A percentile compares a stretch with the other conserved stretches of the same genome.
Evolutionary conservation across 1,140 invertebrate species (phyloP).

Genomic region (Drosophila auraria): DNA sequence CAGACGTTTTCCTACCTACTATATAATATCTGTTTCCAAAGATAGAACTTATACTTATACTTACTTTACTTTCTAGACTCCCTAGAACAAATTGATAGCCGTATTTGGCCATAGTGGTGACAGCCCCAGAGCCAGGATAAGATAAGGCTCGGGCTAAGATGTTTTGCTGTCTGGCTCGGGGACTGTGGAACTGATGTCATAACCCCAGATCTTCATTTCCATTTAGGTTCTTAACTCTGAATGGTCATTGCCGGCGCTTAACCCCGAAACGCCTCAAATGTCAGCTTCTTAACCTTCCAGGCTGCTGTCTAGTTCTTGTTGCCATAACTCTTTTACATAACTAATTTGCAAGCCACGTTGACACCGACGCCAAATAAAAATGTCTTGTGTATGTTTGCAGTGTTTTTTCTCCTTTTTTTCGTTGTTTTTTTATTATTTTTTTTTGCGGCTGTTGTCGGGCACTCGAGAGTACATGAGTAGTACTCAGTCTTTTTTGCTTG

Average conservation of each 20-base stretch:
- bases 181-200: background rate
- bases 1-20: conserved; percentile 14
- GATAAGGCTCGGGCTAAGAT: conserved; percentile 13
- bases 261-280: conserved; percentile 57
- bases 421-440: conserved; percentile 9
- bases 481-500: conserved; percentile 11
- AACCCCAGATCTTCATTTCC: background rate
- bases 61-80: background rate
- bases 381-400: conserved; percentile 30
- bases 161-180: conserved; percentile 23
- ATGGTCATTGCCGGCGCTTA: conserved; percentile 35
- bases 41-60: conserved; percentile 17
- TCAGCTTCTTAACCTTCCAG: conserved; percentile 62
- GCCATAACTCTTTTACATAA: conserved; percentile 66
- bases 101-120: conserved; percentile 26
- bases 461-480: conserved; percentile 24
- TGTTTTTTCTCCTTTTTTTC: conserved; percentile 5
- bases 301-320: conserved; percentile 34
- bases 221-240: conserved; percentile 30
- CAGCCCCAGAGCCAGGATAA: conserved; percentile 13
- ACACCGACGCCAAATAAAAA: conserved; percentile 54
- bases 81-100: background rate
- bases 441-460: conserved; percentile 10
- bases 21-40: conserved; percentile 18
- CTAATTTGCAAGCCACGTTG: conserved; percentile 56